Base-by-base conservation (phyloP, 30 jellyfish, hydroid and myxozoan species). In the Nemopilema nomurai region DNA sequence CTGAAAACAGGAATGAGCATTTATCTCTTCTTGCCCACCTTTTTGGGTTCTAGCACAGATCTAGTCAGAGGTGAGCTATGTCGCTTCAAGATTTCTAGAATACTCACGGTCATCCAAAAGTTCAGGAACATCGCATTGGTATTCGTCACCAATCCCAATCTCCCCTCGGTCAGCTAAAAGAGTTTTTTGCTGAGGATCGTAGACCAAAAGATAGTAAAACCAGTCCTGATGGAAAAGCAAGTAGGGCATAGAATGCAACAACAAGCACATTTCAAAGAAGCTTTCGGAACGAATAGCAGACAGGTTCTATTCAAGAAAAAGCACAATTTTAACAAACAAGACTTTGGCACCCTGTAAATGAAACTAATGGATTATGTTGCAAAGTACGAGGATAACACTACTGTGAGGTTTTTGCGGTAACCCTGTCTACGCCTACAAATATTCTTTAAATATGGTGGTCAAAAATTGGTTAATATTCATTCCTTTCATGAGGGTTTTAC, bases 131-230 rank as follows among this genome's bases (percentile, higher is more conserved):
- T 79, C 97, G 16, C 94, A 91, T 68, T 94, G 99, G 81, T 94
- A 94, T 28, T 94, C 99, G 16, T 94, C 99, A 30, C 99, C 99
- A 67, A 94, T 91, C 23, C 99, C 97, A 63, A 94, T 94, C 69
- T 94, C 99, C 22, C 99, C 99, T 32, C 99, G 95, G 71, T 94
- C 99, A 20, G 99, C 99, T 41, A 94, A 92, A 69, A 94, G 90
- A 3, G 99, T 94, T 62, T 94, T 94, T 77, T 94, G 99, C 74
- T 94, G 99, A 32, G 99, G 99, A 69, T 94, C 99, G 49, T 94
- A 94, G 19, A 94, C 99, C 92, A 94, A 75, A 24, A 94, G 80
- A 77, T 94, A 94, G 67, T 94, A 94, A 75, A 94, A 94, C 99
- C 99, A 94, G 69, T 94, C 99, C 96, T 88, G 69, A n/a, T n/a